These are phyloP conservation scores for Tauraco hartlaubi DNA, from an alignment of 2,797 vertebrate genomes.

Conservation along the genomic window DNA sequence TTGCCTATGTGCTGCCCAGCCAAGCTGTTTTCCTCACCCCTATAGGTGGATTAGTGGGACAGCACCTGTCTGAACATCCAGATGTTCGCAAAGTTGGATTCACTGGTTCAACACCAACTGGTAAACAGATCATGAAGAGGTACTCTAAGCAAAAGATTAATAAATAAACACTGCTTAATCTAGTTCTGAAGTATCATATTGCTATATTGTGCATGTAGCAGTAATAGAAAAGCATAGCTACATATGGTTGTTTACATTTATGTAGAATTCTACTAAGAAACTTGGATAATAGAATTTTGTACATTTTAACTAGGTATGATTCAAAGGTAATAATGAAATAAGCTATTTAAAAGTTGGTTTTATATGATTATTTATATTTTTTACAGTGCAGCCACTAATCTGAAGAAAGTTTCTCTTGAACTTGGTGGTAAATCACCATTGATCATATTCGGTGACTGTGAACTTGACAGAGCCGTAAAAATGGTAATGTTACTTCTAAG, in stretches of 20 bases:
- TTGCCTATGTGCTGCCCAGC: not conserved
- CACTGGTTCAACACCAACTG: constrained; percentile 93
- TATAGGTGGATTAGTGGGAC: constrained; percentile 91
- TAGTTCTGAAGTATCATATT: not conserved
- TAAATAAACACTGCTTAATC: not conserved
- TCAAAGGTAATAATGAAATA: not conserved
- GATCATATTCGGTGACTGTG: constrained; percentile 96
- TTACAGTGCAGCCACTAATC: constrained; percentile 89
- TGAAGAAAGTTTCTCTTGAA: constrained; percentile 98
- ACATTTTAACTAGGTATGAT: not conserved
- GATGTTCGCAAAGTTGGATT: constrained; percentile 96
- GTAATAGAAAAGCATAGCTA: not conserved
- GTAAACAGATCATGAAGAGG: constrained; percentile 99
- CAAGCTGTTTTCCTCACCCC: not conserved
- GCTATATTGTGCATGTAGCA: not conserved
- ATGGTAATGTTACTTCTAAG: constrained; percentile 85
- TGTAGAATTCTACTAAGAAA: not conserved
- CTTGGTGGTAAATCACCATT: constrained; percentile 97
- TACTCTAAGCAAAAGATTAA: constrained; percentile 51
- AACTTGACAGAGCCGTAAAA: constrained; percentile 95
- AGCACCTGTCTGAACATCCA: constrained; percentile 92
- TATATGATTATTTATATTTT: not conserved
- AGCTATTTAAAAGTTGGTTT: not conserved
- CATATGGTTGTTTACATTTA: not conserved
- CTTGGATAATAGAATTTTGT: not conserved